Evolutionary conservation across 2,113 vertebrate genomes (phyloP).

Genomic region (Piprites chloris): DNA sequence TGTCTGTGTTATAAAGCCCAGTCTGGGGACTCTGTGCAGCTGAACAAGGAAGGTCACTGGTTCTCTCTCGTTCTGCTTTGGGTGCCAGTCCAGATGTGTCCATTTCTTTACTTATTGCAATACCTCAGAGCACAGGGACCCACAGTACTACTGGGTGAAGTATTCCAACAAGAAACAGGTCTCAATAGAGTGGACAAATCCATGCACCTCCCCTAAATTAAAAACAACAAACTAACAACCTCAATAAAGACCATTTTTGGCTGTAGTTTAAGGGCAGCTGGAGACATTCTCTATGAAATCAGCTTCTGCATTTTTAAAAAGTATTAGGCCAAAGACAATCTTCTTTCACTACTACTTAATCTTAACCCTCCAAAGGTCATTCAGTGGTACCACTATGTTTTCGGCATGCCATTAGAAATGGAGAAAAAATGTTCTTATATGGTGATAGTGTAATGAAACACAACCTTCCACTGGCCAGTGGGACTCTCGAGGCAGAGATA

Average conservation of each 20-base stretch:
- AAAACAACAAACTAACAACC: neutral
- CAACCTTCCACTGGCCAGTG: slow-evolving; percentile 45
- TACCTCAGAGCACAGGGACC: neutral
- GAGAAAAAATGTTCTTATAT: slow-evolving; percentile 53
- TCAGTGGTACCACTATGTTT: neutral
- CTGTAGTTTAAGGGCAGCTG: slow-evolving; percentile 2
- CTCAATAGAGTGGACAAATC: neutral
- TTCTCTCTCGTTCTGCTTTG: neutral
- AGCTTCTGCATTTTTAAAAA: slow-evolving; percentile 28
- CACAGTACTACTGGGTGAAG: neutral
- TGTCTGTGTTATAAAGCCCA: neutral
- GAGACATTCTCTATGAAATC: neutral
- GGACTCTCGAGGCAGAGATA: slow-evolving; percentile 58
- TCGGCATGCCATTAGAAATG: slow-evolving; percentile 1
- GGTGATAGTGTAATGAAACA: slow-evolving; percentile 50
- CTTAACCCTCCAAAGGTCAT: slow-evolving; percentile 24
- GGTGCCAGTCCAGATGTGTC: neutral
- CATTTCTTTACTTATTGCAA: neutral
- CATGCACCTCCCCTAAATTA: neutral
- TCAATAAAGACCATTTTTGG: neutral
- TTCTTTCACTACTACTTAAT: slow-evolving; percentile 54
- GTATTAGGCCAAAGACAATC: slow-evolving; percentile 24
- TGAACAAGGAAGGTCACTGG: neutral
- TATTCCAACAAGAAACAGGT: neutral
- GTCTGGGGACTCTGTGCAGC: neutral